A percentile compares a stretch with the other conserved stretches of the same genome.
These are phyloP conservation scores for Xanthia togata DNA, from an alignment of 2,888 invertebrate genomes.

Conservation along the genomic window DNA sequence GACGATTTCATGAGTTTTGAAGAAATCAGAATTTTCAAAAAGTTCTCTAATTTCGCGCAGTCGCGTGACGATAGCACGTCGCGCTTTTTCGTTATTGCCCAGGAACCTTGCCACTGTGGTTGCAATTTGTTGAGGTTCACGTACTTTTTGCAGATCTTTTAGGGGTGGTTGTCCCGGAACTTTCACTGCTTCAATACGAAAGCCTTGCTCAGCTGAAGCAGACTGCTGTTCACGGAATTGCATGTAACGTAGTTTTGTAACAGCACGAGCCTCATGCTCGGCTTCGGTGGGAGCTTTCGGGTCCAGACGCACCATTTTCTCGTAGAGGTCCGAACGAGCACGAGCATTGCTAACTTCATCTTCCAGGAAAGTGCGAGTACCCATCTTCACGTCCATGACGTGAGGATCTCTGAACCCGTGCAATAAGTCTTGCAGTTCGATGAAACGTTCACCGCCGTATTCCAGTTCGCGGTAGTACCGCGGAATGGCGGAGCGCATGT, in stretches of 20 bases:
- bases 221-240: constrained; percentile 98
- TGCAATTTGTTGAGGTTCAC: constrained; percentile 93
- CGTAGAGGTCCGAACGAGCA: constrained; percentile 96
- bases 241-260: constrained; percentile 99
- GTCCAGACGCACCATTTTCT: constrained; percentile 98
- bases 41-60: constrained; percentile 94
- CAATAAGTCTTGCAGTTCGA: constrained; percentile 98
- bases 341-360: constrained; percentile 97
- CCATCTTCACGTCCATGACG: constrained; percentile 99
- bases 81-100: constrained; percentile 91
- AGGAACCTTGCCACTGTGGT: constrained; percentile 94
- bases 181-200: constrained; percentile 98
- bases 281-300: constrained; percentile 95
- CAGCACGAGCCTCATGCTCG: constrained; percentile 95
- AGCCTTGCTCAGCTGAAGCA: constrained; percentile 97
- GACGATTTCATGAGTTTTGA: constrained; percentile 97
- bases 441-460: constrained; percentile 95
- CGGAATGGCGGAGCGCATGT: constrained; percentile 94
- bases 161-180: constrained; percentile 95
- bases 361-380: constrained; percentile 98
- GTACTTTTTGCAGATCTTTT: constrained; percentile 96
- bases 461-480: constrained; percentile 95
- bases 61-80: constrained; percentile 93
- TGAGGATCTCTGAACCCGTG: constrained; percentile 97
- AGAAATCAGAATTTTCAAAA: constrained; percentile 96